These are phyloP conservation scores for Dicerorhinus sumatrensis DNA, from an alignment of 2,113 vertebrate species.

Conservation along the genomic window DNA sequence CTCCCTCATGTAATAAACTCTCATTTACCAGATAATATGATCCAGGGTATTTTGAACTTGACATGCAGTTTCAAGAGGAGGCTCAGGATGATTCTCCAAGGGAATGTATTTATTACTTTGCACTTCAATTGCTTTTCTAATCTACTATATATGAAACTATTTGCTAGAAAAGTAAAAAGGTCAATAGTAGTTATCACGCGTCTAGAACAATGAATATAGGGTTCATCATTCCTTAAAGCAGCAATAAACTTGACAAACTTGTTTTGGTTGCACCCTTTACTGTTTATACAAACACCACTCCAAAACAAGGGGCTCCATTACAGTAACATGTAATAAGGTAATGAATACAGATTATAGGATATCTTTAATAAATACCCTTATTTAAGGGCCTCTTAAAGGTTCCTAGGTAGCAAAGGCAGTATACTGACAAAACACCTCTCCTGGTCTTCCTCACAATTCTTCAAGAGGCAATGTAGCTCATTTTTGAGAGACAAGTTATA, in stretches of 20 bases:
- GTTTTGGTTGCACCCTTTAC: not conserved
- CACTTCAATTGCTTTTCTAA: not conserved
- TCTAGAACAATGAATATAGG: not conserved
- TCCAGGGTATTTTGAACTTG: conserved; percentile 44
- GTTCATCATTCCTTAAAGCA: conserved; percentile 39
- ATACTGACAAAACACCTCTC: not conserved
- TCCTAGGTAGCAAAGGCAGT: not conserved
- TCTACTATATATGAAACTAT: not conserved
- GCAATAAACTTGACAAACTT: not conserved
- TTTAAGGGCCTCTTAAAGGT: not conserved
- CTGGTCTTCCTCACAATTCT: not conserved
- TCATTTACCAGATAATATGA: not conserved
- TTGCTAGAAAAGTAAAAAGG: conserved; percentile 42
- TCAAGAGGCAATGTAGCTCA: not conserved
- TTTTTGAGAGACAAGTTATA: not conserved
- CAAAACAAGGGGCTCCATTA: not conserved
- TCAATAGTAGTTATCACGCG: not conserved
- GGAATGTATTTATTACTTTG: not conserved
- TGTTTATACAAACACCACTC: not conserved
- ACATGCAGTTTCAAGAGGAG: not conserved
- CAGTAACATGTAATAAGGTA: not conserved
- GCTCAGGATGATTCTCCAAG: conserved; percentile 1
- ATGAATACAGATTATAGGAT: not conserved
- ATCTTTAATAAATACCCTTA: not conserved
- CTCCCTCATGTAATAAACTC: not conserved